Evolutionary conservation across 2,113 vertebrate species (phyloP).

Genomic region (Procavia capensis): DNA sequence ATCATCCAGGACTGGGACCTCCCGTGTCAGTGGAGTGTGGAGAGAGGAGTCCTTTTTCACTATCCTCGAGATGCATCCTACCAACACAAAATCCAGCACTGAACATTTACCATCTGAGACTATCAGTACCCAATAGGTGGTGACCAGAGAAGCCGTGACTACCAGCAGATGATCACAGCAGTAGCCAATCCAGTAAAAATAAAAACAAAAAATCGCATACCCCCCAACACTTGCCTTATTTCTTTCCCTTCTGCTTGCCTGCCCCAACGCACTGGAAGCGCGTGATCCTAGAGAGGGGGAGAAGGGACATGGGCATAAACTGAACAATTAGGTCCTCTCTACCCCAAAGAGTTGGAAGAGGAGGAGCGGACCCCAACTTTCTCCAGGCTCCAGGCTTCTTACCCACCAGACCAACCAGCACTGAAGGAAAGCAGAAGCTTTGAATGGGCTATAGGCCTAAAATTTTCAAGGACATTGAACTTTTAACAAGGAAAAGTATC

Average conservation of each 20-base stretch:
- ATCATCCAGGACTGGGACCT: not conserved
- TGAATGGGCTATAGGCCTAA: accelerated
- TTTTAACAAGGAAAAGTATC: not conserved
- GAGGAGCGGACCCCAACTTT: not conserved
- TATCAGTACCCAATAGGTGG: not conserved
- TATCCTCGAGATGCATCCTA: not conserved
- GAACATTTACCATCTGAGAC: not conserved
- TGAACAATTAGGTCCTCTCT: not conserved
- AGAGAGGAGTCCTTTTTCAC: no score
- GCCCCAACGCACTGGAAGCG: no score
- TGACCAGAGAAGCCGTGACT: not conserved
- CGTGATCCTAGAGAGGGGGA: not conserved
- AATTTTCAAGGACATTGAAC: not conserved
- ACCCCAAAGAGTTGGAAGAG: not conserved
- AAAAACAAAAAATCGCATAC: not conserved
- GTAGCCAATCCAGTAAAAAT: not conserved
- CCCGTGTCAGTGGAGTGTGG: accelerated
- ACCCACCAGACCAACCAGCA: not conserved
- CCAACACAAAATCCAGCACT: accelerated
- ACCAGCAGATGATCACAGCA: not conserved
- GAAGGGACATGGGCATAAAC: not conserved
- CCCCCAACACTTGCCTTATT: not conserved
- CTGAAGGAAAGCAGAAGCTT: not conserved
- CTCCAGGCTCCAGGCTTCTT: not conserved
- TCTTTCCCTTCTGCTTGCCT: not conserved